phyloP scores from a whole-genome alignment of 1,140 invertebrate genomes.

The Charaxes varanes region DNA sequence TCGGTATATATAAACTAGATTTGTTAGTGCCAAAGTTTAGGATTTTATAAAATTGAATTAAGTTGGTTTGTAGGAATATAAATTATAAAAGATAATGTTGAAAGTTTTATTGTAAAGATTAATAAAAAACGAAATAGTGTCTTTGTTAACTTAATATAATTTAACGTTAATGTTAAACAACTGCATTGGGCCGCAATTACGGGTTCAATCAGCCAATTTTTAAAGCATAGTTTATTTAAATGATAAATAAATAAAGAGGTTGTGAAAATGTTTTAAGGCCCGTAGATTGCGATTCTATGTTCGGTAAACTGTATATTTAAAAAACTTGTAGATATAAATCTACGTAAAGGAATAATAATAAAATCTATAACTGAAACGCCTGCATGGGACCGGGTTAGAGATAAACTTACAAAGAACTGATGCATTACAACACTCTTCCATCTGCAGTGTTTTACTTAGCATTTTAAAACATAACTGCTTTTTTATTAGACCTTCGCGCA shows the following conservation, averaged over 20 bases:
- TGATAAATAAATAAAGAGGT: constrained; percentile 51
- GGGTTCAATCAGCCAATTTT: constrained; percentile 59
- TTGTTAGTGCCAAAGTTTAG: constrained; percentile 69
- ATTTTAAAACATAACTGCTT: constrained; percentile 6
- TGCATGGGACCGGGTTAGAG: constrained; percentile 51
- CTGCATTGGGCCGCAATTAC: constrained; percentile 34
- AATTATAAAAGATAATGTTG: constrained; percentile 51
- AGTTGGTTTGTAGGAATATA: constrained; percentile 61
- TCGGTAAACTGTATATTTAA: constrained; percentile 51
- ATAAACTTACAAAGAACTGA: constrained; percentile 49
- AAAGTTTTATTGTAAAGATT: constrained; percentile 63
- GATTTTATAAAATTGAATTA: constrained; percentile 58
- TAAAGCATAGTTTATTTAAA: constrained; percentile 59
- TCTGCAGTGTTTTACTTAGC: constrained; percentile 26
- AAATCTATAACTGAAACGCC: constrained; percentile 44
- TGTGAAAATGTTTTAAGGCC: constrained; percentile 55
- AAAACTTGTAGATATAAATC: constrained; percentile 43
- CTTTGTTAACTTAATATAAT: constrained; percentile 60
- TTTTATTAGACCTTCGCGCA: constrained; percentile 4
- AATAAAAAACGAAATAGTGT: constrained; percentile 65
- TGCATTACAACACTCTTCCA: constrained; percentile 28
- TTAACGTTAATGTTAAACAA: constrained; percentile 42
- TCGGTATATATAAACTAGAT: constrained; percentile 59
- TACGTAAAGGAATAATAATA: constrained; percentile 37
- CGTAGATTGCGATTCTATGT: constrained; percentile 43